Conservation (phyloP, 2,888 invertebrate genomes). For the Yponomeuta sedellus region DNA sequence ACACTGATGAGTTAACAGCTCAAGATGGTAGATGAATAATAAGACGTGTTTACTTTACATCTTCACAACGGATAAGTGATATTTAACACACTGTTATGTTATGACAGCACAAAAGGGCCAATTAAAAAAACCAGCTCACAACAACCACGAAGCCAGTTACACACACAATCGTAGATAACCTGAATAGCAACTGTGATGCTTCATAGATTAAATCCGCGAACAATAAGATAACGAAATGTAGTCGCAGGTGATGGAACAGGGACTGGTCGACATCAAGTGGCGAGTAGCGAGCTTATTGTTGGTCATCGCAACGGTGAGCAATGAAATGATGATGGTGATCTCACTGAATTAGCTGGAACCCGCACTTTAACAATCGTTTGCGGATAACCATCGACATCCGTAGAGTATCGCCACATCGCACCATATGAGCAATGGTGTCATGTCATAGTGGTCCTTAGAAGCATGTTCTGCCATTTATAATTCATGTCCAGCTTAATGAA, state of each 20-base stretch:
- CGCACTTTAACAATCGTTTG: conserved; percentile 29
- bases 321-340: conserved; percentile 66
- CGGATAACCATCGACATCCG: conserved; percentile 9
- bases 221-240: conserved; percentile 9
- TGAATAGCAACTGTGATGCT: neutral
- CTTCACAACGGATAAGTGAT: neutral
- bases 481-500: too few species aligned
- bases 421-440: neutral
- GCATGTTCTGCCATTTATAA: neutral
- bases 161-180: neutral
- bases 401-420: neutral
- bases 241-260: neutral
- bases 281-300: conserved; percentile 33
- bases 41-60: conserved; percentile 6
- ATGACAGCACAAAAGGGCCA: conserved; percentile 1
- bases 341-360: conserved; percentile 46
- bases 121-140: conserved; percentile 9
- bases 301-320: conserved; percentile 57
- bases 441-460: neutral
- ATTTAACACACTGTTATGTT: neutral
- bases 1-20: conserved; percentile 7
- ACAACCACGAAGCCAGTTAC: neutral
- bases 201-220: conserved; percentile 4
- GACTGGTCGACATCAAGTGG: neutral
- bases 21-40: neutral